These are phyloP conservation scores for Drepana arcuata DNA, from an alignment of 1,140 invertebrate genomes.

Conservation along the genomic window DNA sequence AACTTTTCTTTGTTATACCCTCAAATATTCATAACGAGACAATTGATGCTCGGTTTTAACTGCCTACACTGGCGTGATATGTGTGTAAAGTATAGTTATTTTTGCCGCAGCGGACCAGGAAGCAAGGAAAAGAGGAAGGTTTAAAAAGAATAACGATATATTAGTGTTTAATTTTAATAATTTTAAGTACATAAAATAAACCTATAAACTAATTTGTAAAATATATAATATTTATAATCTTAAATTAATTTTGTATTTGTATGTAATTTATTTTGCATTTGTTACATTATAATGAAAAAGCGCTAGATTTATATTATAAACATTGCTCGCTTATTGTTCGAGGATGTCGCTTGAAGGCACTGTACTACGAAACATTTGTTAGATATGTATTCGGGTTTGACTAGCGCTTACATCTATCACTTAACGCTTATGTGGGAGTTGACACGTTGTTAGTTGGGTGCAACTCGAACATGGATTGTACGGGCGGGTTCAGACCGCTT, in stretches of 20 bases:
- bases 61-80: too few relatives aligned
- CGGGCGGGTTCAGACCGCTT: constrained; percentile 69
- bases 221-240: constrained; percentile 71
- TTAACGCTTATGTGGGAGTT: constrained; percentile 60
- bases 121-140: too few relatives aligned
- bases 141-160: constrained; percentile 31
- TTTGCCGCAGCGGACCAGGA: too few relatives aligned
- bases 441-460: constrained; percentile 55
- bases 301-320: constrained; percentile 56
- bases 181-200: constrained; percentile 71
- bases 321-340: constrained; percentile 41
- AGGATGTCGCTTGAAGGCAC: constrained; percentile 43
- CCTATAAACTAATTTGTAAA: constrained; percentile 71
- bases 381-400: constrained; percentile 42
- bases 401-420: constrained; percentile 67
- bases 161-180: constrained; percentile 65
- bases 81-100: too few relatives aligned
- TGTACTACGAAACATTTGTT: constrained; percentile 38
- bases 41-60: too few relatives aligned
- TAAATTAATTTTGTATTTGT: constrained; percentile 71
- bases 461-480: constrained; percentile 32
- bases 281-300: constrained; percentile 60
- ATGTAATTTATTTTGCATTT: constrained; percentile 66
- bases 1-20: too few relatives aligned
- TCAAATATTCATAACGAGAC: too few relatives aligned